Base-by-base conservation (phyloP, 2,888 invertebrate species). In the Drosophila mercatorum region DNA sequence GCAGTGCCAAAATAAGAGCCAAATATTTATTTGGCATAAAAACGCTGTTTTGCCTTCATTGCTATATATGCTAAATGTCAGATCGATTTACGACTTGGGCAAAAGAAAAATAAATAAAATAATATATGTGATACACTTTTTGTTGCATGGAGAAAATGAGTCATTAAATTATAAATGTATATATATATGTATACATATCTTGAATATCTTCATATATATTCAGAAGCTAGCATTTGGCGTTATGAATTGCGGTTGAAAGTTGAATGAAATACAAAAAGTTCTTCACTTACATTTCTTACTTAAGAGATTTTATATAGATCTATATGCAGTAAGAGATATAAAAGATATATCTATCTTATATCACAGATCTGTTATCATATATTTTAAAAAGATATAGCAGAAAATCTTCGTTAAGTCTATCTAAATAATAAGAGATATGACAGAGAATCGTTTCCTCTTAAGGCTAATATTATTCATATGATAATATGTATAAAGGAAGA, bases 11-110 rank as follows among this genome's bases (percentile, higher is more conserved):
- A 78, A 68, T 41, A 60, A 41, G 53, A 47, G 40, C 22, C 41
- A n/a, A 65, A 60, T 61, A 64, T 63, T 40, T 65, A 62, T 46
- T 17, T 59, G 46, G 11, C 47, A 44, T 60, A 6, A 41, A 55
- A 51, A 40, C 14, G 10, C 5, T 44, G 22, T 67, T 44, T 52
- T 14, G 22, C 8, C 14, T 38, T 52, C 8, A 52, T 38, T 38
- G 14, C 41, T 28, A 43, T 59, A 51, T 59, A 31, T n/a, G 65
- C 64, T 28, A 59, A 68, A 40, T 68, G 51, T 52, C 43, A 41
- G 52, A 68, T 68, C 41, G 56, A 72, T 72, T 77, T 51, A 62
- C 75, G 64, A 47, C 11, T 55, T 47, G 62, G 60, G 56, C 52
- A 22, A 34, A 11, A 58, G 0, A 34, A 6, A 58, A 55, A 69